Evolutionary conservation across 2,888 invertebrate genomes (phyloP).

Genomic region (Mesopsocus fuscifrons): DNA sequence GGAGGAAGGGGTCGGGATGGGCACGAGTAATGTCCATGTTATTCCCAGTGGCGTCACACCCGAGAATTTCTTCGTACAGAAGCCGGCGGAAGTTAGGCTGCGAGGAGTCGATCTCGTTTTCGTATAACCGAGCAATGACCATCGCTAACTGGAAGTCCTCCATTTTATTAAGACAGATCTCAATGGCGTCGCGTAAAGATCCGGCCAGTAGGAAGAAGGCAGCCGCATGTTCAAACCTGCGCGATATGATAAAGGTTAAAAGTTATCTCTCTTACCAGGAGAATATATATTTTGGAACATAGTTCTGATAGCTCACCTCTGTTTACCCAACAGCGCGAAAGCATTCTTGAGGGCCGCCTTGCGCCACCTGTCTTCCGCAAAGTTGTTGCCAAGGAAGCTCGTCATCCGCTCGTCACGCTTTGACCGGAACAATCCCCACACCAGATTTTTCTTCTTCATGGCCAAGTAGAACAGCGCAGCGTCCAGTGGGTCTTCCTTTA

Average conservation of each 20-base stretch:
- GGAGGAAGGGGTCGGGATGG: constrained; percentile 89
- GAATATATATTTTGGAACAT: too few species aligned
- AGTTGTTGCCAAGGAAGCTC: constrained; percentile 87
- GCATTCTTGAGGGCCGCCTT: constrained; percentile 97
- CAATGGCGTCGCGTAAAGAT: constrained; percentile 84
- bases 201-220: constrained; percentile 95
- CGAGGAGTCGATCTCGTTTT: constrained; percentile 49
- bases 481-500: constrained; percentile 87
- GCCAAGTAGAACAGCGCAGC: constrained; percentile 94
- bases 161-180: constrained; percentile 75
- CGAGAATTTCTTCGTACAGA: constrained; percentile 40
- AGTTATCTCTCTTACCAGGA: too few species aligned
- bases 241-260: too few species aligned
- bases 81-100: constrained; percentile 53
- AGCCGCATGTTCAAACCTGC: constrained; percentile 95
- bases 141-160: constrained; percentile 92
- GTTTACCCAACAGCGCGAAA: constrained; percentile 85
- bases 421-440: constrained; percentile 89
- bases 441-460: constrained; percentile 90
- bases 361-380: constrained; percentile 81
- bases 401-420: constrained; percentile 84
- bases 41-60: constrained; percentile 42
- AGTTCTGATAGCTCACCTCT: too few species aligned
- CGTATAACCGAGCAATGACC: constrained; percentile 81
- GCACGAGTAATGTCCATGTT: constrained; percentile 51